phyloP scores from a whole-genome alignment of 2,113 vertebrate species.

The Electrona antarctica region DNA sequence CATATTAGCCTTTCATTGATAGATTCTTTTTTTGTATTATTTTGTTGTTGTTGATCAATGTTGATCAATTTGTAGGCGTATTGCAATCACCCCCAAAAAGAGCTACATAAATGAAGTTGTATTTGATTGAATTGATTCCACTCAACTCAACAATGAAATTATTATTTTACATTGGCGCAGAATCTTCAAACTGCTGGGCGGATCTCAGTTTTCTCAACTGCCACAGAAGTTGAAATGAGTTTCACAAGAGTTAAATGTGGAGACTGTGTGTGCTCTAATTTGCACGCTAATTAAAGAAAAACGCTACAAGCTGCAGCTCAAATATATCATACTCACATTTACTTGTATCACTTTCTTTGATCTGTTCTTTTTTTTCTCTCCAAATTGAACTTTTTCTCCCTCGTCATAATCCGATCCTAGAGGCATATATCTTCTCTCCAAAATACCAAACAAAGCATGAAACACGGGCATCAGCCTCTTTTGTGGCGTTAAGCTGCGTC shows the following conservation, averaged over 20 bases:
- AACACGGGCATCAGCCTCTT: slow-evolving; percentile 60
- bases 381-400: slow-evolving; percentile 35
- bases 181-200: background rate
- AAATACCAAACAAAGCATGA: slow-evolving; percentile 64
- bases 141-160: too few species aligned
- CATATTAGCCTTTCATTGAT: too few species aligned
- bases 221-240: slow-evolving; percentile 1
- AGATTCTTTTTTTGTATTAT: too few species aligned
- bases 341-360: slow-evolving; percentile 18
- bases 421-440: slow-evolving; percentile 42
- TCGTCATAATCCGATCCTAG: slow-evolving; percentile 34
- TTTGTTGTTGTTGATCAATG: too few species aligned
- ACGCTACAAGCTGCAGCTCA: background rate
- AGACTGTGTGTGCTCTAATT: background rate
- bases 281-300: slow-evolving; percentile 1
- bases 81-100: too few species aligned
- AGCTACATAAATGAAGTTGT: too few species aligned
- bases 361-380: slow-evolving; percentile 1
- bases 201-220: background rate
- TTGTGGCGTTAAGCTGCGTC: slow-evolving; percentile 74
- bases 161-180: background rate
- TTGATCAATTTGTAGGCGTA: too few species aligned
- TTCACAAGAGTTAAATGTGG: slow-evolving; percentile 12
- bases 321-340: slow-evolving; percentile 12
- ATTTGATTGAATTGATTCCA: too few species aligned